Percentiles rank a stretch among this genome's conserved stretches.
Evolutionary conservation across 2,113 vertebrate genomes (phyloP).

Genomic region (Ranitomeya imitator): DNA sequence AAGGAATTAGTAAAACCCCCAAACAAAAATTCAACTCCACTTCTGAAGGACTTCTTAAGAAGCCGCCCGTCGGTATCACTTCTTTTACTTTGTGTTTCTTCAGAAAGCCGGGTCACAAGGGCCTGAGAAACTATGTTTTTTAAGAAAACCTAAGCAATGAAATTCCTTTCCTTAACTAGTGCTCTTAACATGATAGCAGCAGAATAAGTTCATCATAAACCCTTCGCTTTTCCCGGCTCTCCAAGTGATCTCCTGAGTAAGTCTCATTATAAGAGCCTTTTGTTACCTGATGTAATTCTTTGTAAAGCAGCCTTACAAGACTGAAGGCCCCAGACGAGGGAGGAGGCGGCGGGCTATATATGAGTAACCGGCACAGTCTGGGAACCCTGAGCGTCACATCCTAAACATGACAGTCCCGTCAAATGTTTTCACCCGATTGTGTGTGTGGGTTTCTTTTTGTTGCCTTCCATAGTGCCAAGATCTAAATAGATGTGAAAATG

Average conservation of each 20-base stretch:
- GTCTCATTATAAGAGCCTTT: constrained; percentile 83
- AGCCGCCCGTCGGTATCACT: constrained; percentile 74
- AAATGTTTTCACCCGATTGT: background rate
- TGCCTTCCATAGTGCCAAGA: background rate
- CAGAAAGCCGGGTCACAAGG: constrained; percentile 80
- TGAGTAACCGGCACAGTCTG: constrained; percentile 78
- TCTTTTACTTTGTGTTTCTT: constrained; percentile 73
- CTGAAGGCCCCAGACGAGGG: background rate
- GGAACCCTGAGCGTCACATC: constrained; percentile 75
- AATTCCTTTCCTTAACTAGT: constrained; percentile 87
- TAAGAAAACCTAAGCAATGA: constrained; percentile 77
- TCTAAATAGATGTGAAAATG: background rate
- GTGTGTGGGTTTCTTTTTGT: background rate
- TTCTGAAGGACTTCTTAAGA: constrained; percentile 71
- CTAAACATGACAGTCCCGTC: constrained; percentile 74
- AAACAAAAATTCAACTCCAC: constrained; percentile 71
- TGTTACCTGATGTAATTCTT: constrained; percentile 85
- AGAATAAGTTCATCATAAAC: constrained; percentile 82
- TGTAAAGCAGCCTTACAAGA: constrained; percentile 78
- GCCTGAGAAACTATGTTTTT: constrained; percentile 86
- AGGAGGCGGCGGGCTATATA: constrained; percentile 72
- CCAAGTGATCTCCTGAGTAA: constrained; percentile 79
- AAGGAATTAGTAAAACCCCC: constrained; percentile 19
- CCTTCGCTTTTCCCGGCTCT: constrained; percentile 76
- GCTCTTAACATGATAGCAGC: constrained; percentile 87